These are phyloP conservation scores for Propsilocerus akamusi DNA, from an alignment of 1,140 invertebrate species.

Conservation along the genomic window DNA sequence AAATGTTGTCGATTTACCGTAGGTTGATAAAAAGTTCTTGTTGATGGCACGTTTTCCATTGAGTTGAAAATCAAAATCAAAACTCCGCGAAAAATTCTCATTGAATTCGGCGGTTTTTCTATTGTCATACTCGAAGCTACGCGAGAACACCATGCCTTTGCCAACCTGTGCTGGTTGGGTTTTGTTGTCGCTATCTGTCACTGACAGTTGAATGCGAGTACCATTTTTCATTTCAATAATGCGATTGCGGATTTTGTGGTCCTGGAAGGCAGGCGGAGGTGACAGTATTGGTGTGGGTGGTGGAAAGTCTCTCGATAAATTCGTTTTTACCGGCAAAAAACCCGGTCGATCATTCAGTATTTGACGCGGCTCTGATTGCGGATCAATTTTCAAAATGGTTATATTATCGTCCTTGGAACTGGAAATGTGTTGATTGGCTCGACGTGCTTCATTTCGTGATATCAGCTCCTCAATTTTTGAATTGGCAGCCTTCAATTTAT, in stretches of 20 bases:
- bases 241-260: constrained; percentile 10
- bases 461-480: constrained; percentile 23
- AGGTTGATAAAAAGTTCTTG: constrained; percentile 3
- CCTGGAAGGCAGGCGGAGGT: constrained; percentile 29
- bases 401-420: constrained; percentile 11
- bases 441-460: constrained; percentile 17
- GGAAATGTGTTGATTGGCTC: constrained; percentile 8
- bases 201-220: not conserved
- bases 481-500: constrained; percentile 11
- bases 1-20: constrained; percentile 18
- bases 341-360: constrained; percentile 22
- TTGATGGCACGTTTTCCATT: constrained; percentile 9
- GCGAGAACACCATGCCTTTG: constrained; percentile 24
- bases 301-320: constrained; percentile 18
- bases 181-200: not conserved
- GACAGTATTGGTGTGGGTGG: constrained; percentile 29
- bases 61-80: constrained; percentile 15
- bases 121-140: constrained; percentile 23
- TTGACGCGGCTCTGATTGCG: constrained; percentile 14
- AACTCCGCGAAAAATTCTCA: constrained; percentile 22
- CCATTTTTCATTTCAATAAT: not conserved
- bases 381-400: constrained; percentile 20
- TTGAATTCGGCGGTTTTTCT: constrained; percentile 14
- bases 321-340: constrained; percentile 19
- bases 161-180: constrained; percentile 1